Percentiles rank a stretch among this genome's conserved stretches.
Evolutionary conservation across 2,797 vertebrate species (phyloP).

Genomic region (Steatocranus sp.): DNA sequence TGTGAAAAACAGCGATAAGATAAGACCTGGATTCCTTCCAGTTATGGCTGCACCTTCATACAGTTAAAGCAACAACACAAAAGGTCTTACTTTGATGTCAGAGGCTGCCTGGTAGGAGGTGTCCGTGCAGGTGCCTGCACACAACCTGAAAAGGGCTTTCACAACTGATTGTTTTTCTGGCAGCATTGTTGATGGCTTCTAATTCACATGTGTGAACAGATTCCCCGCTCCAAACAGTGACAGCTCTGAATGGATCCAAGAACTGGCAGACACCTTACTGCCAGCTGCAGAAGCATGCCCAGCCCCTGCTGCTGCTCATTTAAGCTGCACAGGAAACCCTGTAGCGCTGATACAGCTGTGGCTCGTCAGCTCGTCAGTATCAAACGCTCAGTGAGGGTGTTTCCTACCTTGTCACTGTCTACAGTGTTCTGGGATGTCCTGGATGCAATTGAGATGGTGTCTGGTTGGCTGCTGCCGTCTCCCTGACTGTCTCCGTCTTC

Average conservation of each 20-base stretch:
- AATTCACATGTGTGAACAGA: too few relatives aligned
- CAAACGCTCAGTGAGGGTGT: background rate
- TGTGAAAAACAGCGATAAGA: background rate
- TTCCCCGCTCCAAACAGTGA: background rate
- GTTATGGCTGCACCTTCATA: background rate
- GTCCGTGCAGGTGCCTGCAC: constrained; percentile 47
- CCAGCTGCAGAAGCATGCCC: background rate
- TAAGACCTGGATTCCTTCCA: background rate
- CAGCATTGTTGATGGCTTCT: background rate
- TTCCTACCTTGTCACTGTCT: constrained; percentile 97
- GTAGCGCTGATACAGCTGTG: constrained; percentile 50
- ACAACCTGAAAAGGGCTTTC: constrained; percentile 69
- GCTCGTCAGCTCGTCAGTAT: constrained; percentile 42
- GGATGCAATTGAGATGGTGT: constrained; percentile 96
- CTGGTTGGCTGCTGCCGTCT: constrained; percentile 95
- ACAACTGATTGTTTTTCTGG: constrained; percentile 20
- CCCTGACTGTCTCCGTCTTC: constrained; percentile 96
- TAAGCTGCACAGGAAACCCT: constrained; percentile 64
- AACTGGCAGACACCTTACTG: background rate
- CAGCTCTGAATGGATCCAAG: background rate
- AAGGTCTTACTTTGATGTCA: constrained; percentile 62
- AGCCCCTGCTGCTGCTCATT: constrained; percentile 57
- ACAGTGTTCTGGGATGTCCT: constrained; percentile 97
- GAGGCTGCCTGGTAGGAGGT: constrained; percentile 38
- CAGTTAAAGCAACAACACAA: background rate